Evolutionary conservation across 53 echinoderm and acorn worm genomes (phyloP).

Genomic region (Mesocentrotus franciscanus): DNA sequence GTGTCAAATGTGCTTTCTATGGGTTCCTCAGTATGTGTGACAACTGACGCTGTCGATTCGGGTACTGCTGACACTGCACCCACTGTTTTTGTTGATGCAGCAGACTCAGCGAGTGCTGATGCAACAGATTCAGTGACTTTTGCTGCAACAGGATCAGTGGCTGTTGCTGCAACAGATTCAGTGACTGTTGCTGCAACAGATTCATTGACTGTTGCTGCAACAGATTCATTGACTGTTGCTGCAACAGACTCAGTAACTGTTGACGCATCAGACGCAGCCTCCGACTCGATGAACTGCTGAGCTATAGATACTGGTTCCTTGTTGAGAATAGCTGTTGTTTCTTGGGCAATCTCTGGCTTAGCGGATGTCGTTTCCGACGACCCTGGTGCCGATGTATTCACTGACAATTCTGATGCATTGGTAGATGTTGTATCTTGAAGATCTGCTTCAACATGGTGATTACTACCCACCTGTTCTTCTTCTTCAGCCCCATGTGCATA

Average conservation of each 20-base stretch:
- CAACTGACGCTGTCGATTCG: not conserved
- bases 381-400: not conserved
- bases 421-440: not conserved
- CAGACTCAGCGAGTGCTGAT: not conserved
- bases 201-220: not conserved
- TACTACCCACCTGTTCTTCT: not conserved
- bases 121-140: not conserved
- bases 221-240: no score
- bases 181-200: not conserved
- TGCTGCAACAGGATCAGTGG: not conserved
- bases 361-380: not conserved
- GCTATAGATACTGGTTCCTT: no score
- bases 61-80: not conserved
- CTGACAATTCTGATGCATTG: not conserved
- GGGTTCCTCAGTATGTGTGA: not conserved
- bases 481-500: constrained; percentile 15
- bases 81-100: not conserved
- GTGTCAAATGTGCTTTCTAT: not conserved
- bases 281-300: not conserved
- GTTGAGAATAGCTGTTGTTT: not conserved
- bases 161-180: not conserved
- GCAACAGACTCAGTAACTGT: no score
- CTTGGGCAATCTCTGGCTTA: not conserved
- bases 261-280: no score
- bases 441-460: not conserved